Base-by-base conservation (phyloP, 1,140 invertebrate species). In the Eurosta solidaginis region DNA sequence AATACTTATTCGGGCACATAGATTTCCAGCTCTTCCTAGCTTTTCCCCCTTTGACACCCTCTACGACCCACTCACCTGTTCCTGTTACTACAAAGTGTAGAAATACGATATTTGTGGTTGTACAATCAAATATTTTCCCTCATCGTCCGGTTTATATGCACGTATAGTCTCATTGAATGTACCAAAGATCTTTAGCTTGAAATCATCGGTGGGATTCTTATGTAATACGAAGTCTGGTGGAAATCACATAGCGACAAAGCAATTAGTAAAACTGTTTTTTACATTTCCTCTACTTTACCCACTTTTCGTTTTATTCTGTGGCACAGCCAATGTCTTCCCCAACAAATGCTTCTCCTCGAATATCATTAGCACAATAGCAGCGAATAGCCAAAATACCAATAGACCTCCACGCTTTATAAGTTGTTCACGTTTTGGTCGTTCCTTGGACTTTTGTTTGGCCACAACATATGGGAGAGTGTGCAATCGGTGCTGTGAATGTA, bases 301-400 rank as follows among this genome's bases (percentile, higher is more conserved):
- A 87, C 85, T 81, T 75, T 87, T 87, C 20, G 82, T 83, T 12
- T 74, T 44, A 0, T 85, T 81, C 22, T 79, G 79, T 1, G 85
- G 85, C 75, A 87, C 85, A 36, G 81, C 81, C 0, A 87, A 36
- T 9, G 84, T 86, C 78, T 87, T 86, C 76, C 85, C 80, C 54
- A 87, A 75, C 78, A 87, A 75, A 79, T 87, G 83, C 68, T 87
- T 87, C 77, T 87, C 85, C 0, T 83, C 84, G 73, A 83, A 81
- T 2, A 80, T 81, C 40, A 87, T 86, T 17, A 87, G 76, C 1
- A 84, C 82, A 20, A 80, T 78, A 12, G 85, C 85, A 1, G 85
- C 81, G 10, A 87, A 54, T 5, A 81, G 25, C 85, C 85, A 87
- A 20, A 86, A 82, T 40, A 84, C 3, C 1, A 87, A 68, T 0